Evolutionary conservation across 2,113 vertebrate genomes (phyloP), one percentile per base, ranked within the genome.

Genomic region (Malurus elegans): DNA sequence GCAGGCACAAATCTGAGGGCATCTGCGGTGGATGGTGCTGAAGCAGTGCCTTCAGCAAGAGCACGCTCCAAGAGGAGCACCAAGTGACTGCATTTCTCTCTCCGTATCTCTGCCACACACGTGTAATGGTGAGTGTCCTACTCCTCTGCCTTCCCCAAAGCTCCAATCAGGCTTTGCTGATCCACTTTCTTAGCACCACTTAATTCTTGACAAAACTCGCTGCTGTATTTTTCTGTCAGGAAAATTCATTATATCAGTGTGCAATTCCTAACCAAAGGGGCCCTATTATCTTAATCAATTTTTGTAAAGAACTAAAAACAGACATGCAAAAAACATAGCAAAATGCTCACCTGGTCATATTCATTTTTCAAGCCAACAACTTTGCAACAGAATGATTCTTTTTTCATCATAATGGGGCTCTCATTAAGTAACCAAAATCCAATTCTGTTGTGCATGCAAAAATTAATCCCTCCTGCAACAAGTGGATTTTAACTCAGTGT

Each of bases 391-490:
- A 93, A 38, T 42, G 14, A 15, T 42, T 83, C n/a, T 70, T 82
- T 62, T 75, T 47, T 47, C 12, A 26, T 34, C 48, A 72, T 5
- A 79, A 60, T 75, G 18, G 34, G 14, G 79, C 14, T 74, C 74
- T 67, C 48, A 71, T 82, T 90, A 92, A 79, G 32, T 64, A 86
- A 31, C 9, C 44, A 54, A 90, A 92, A 92, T 75, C 36, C 53
- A 79, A 75, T 86, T 82, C 70, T 69, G 74, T 40, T 57, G 65
- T 17, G n/a, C 79, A 82, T 44, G 28, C 17, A 86, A 86, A 94
- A 95, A 92, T 72, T 72, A 90, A 94, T 83, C 92, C 66, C 25
- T 93, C 51, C 36, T 28, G 19, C 76, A 93, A 64, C 56, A 95
- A 95, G n/a, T 70, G n/a, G 50, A 91, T 95, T 93, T 90, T 45